These are phyloP conservation scores for Cyrtonyx montezumae DNA, from an alignment of 2,113 vertebrate species.

Conservation along the genomic window DNA sequence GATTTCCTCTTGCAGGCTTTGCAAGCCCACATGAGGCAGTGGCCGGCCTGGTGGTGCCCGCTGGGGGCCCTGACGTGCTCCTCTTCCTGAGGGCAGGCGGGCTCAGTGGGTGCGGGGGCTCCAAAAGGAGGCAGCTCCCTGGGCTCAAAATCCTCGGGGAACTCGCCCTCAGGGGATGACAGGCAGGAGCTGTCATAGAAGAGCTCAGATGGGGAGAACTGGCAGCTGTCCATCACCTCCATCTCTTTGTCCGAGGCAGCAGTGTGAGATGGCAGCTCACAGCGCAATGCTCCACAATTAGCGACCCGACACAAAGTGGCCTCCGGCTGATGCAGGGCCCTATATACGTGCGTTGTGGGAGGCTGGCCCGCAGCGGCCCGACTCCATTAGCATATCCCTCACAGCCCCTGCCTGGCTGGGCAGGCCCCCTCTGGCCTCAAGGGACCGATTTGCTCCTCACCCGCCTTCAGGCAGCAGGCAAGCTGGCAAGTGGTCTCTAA, in stretches of 20 bases:
- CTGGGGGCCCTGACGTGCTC: conserved; percentile 90
- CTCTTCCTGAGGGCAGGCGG: conserved; percentile 87
- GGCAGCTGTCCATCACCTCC: conserved; percentile 84
- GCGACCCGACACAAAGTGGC: conserved; percentile 75
- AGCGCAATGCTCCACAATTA: conserved; percentile 62
- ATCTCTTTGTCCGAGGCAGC: conserved; percentile 62
- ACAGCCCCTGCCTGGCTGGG: conserved; percentile 75
- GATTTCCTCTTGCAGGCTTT: conserved; percentile 96
- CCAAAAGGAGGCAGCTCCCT: conserved; percentile 67
- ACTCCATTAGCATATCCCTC: conserved; percentile 91
- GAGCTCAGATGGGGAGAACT: conserved; percentile 88
- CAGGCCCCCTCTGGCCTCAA: conserved; percentile 56
- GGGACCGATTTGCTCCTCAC: conserved; percentile 61
- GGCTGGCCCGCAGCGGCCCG: conserved; percentile 84
- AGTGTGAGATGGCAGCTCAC: neutral
- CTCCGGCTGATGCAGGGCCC: conserved; percentile 77
- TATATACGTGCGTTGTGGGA: conserved; percentile 86
- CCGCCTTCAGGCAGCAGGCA: neutral
- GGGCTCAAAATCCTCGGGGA: conserved; percentile 79
- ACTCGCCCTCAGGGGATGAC: conserved; percentile 88
- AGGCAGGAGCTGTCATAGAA: conserved; percentile 89
- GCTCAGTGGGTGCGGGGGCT: conserved; percentile 43
- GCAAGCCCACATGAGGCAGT: conserved; percentile 98
- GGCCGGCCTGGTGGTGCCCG: conserved; percentile 91
- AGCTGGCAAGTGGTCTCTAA: neutral